Percentiles rank a stretch among this genome's conserved stretches.
Conservation (phyloP, 2,113 vertebrate genomes). For the Eclectus roratus region DNA sequence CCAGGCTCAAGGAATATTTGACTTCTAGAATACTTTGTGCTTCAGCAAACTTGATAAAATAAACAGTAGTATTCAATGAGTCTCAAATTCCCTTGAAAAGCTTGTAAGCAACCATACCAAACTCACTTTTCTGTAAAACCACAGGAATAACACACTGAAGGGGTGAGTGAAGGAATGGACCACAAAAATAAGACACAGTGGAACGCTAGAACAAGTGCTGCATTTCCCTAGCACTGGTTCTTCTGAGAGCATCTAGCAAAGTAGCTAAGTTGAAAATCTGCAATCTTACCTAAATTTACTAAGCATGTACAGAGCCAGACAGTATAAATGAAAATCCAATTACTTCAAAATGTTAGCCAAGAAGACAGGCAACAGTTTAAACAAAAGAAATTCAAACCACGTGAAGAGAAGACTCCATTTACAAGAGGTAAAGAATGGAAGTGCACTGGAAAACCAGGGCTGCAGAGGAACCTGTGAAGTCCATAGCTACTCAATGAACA, state of each 20-base stretch:
- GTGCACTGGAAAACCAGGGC: not conserved
- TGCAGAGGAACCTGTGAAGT: not conserved
- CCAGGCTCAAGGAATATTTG: not conserved
- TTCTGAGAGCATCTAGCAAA: not conserved
- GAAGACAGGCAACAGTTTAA: not conserved
- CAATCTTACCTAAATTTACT: not conserved
- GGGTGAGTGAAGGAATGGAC: not conserved
- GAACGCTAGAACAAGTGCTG: not conserved
- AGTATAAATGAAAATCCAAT: not conserved
- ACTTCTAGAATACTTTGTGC: not conserved
- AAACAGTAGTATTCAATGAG: not conserved
- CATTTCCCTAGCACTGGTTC: not conserved
- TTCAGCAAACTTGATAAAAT: not conserved
- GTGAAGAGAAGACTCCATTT: not conserved
- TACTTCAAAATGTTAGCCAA: not conserved
- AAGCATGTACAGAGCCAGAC: not conserved
- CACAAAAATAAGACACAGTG: not conserved
- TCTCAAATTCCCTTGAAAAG: not conserved
- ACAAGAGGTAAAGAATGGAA: not conserved
- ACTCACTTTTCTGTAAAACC: not conserved
- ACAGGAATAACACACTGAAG: not conserved
- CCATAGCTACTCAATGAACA: not conserved
- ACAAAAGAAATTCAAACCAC: not conserved
- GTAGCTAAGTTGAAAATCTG: not conserved
- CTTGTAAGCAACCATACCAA: not conserved